Evolutionary conservation across 2,888 invertebrate species (phyloP), one percentile per base, ranked within the genome.

Genomic region (Elysia crispata): DNA sequence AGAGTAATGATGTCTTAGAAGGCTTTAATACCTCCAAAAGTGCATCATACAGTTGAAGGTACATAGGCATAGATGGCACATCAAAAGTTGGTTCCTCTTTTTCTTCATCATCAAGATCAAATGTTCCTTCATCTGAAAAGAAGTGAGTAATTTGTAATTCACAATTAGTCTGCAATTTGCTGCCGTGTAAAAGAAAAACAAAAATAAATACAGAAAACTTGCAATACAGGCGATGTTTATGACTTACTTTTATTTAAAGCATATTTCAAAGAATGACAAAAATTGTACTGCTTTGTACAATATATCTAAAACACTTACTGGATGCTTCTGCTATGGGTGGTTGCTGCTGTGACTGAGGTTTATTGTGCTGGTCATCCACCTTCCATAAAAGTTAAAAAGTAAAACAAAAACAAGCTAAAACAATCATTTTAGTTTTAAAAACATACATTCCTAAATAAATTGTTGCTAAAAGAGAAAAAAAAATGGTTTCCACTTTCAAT

Each of bases 11-110:
- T n/a, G 41, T 41, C 41, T 41, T 11, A 41, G 41, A 41, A 41
- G 11, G 8, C 28, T 31, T 23, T 8, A 62, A 11, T 15, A 96
- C 96, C 94, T 96, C 96, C 49, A 98, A 92, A 33, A 99, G 93
- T 90, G 97, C 96, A 92, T 97, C 96, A 83, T 98, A 96, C 84
- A 98, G 96, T 92, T 98, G 98, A 84, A 99, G 93, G 83, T 98
- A 87, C 64, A 87, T 81, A n/a, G 90, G 89, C 89, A 90, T 88
- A 73, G 82, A 82, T 28, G 84, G 80, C 3, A 88, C 86, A 73
- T 87, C 86, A 85, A 87, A 89, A 77, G 89, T 88, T 57, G 85
- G 84, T 60, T 87, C 87, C 49, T 86, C 86, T 25, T 76, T 70
- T 28, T 86, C 86, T 57, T 81, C 79, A 73, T 80, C 77, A 41